Conservation (phyloP, 2,797 vertebrate genomes). For the Astyanax mexicanus region DNA sequence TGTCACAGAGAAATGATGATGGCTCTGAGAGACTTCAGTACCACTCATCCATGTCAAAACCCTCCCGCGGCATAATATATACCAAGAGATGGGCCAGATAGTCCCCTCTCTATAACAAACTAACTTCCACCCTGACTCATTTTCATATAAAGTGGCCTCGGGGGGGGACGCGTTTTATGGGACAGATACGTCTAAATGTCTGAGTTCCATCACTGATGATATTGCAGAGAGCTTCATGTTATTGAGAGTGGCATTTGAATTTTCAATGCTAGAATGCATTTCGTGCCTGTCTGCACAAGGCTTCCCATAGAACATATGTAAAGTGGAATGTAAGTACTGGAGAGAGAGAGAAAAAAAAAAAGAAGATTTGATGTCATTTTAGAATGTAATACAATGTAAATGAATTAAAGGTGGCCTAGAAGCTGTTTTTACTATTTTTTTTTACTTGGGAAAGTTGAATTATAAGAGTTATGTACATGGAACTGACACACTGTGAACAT, state of each 20-base stretch:
- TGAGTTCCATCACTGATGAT: conserved; percentile 27
- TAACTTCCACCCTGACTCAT: conserved; percentile 42
- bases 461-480: too few relatives aligned
- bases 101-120: conserved; percentile 36
- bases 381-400: neutral
- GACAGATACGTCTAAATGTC: conserved; percentile 15
- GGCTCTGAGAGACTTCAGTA: conserved; percentile 26
- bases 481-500: too few relatives aligned
- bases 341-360: too few relatives aligned
- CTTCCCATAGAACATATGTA: neutral
- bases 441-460: too few relatives aligned
- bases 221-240: conserved; percentile 30
- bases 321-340: neutral
- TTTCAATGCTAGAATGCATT: neutral
- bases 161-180: conserved; percentile 25
- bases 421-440: too few relatives aligned
- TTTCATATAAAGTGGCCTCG: conserved; percentile 59
- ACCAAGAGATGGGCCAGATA: conserved; percentile 10
- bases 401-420: neutral
- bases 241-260: conserved; percentile 27
- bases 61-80: conserved; percentile 22
- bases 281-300: conserved; percentile 2
- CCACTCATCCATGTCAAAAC: conserved; percentile 23
- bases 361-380: neutral
- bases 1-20: conserved; percentile 44